A percentile compares a stretch with the other conserved stretches of the same genome.
phyloP scores from a whole-genome alignment of 1,140 invertebrate species.

The Megalopta genalis region DNA sequence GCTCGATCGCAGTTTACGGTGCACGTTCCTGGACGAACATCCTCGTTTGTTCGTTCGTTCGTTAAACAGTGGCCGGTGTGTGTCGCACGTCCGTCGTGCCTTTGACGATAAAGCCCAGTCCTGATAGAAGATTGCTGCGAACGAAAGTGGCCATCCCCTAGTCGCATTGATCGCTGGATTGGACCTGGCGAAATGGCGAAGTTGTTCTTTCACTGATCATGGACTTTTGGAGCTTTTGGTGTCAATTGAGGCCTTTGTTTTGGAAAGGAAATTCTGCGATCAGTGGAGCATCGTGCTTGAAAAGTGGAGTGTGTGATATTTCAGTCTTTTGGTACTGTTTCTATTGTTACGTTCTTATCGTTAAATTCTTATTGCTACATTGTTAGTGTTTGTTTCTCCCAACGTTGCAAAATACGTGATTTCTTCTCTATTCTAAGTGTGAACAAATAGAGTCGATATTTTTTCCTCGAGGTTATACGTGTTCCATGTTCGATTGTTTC shows the following conservation, averaged over 20 bases:
- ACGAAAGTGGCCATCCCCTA: not conserved
- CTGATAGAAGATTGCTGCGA: not conserved
- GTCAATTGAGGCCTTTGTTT: not conserved
- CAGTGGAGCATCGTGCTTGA: no score
- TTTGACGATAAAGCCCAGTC: not conserved
- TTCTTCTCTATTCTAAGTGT: no score
- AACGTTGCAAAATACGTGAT: no score
- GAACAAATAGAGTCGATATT: no score
- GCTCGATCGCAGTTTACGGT: conserved; percentile 7
- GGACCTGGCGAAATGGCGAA: not conserved
- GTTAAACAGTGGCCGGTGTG: not conserved
- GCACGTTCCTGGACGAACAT: not conserved
- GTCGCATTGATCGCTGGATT: not conserved
- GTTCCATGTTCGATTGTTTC: no score
- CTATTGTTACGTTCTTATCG: no score
- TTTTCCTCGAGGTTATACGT: no score
- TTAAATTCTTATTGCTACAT: no score
- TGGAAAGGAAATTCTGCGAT: no score
- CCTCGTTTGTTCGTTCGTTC: conserved; percentile 16
- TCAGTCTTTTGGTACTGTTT: no score
- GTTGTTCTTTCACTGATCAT: not conserved
- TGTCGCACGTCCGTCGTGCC: not conserved
- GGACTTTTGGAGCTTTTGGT: not conserved
- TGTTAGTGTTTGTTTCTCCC: no score
- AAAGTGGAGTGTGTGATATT: no score